Conservation (phyloP, 2,888 invertebrate genomes). For the Pteria penguin region DNA sequence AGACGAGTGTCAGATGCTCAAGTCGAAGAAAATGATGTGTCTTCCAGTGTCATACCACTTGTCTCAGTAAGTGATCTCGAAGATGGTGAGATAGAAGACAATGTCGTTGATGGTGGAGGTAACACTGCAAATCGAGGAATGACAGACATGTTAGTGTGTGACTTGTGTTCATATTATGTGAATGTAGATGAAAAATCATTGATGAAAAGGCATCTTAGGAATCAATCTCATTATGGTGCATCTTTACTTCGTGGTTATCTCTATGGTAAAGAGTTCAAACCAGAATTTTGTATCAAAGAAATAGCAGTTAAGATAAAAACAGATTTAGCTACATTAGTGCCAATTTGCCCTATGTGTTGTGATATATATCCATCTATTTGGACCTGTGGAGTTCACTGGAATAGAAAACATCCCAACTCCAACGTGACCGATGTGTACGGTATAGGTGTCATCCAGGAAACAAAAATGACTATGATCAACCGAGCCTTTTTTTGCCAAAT, state of each 20-base stretch:
- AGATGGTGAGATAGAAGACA: not conserved
- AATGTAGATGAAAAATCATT: not conserved
- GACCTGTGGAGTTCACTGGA: conserved; percentile 27
- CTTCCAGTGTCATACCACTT: not conserved
- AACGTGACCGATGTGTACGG: too few relatives aligned
- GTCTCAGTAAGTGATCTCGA: not conserved
- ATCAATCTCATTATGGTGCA: not conserved
- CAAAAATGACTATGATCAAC: not conserved
- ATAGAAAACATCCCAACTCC: not conserved
- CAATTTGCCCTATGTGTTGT: conserved; percentile 27
- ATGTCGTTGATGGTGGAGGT: not conserved
- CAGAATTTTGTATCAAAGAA: not conserved
- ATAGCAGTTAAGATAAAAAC: not conserved
- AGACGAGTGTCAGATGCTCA: not conserved
- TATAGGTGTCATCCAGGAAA: not conserved
- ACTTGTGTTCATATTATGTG: not conserved
- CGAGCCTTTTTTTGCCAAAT: not conserved
- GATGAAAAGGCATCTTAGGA: not conserved
- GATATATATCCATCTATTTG: conserved; percentile 16
- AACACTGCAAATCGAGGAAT: too few relatives aligned
- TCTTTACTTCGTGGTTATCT: not conserved
- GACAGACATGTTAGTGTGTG: not conserved
- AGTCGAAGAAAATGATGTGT: not conserved
- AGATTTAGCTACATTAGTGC: not conserved
- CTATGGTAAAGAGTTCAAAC: not conserved